Evolutionary conservation across 2,888 invertebrate species (phyloP), one percentile per base, ranked within the genome.

Genomic region (Deilephila porcellus): DNA sequence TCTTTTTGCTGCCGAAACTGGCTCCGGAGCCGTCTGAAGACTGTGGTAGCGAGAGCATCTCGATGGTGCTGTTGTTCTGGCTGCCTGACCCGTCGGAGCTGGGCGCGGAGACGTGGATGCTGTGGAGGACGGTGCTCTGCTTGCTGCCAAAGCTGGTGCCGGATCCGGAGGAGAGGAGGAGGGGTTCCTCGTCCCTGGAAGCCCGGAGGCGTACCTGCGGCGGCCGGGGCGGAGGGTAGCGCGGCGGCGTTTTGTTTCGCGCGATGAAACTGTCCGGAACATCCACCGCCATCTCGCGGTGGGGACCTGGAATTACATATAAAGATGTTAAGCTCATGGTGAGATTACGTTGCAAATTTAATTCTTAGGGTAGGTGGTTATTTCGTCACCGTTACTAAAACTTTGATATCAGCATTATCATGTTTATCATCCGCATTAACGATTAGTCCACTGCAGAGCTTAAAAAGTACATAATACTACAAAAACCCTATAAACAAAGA

Each of bases 231-330:
- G 98, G 97, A 78, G 98, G 98, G 96, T 98, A 98, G 85, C 98
- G 96, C 60, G 98, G 98, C 63, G 98, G 98, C 79, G 98, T 98
- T 95, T 98, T 98, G 93, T 97, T 97, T 86, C 97, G 95, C 81
- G 97, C 98, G 87, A 98, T 97, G 95, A 98, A 98, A 85, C 97
- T 97, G 91, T 98, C 98, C 87, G 99, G 99, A 86, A 99, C 99
- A 95, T 99, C 99, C 92, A 99, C 99, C 90, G 99, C 98, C 98
- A 99, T 98, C 96, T 99, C 99, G 90, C 99, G 97, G 96, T 99
- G 99, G 88, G 98, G 98, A 92, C 97, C 97, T 96, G 93, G 78
- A 95, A 93, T 60, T 64, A 75, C 79, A 72, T 67, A 37, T 56
- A 64, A 56, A 70, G 71, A 17, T 6, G 17, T 32, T 34, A n/a